These are phyloP conservation scores for Callipepla californica DNA, from an alignment of 2,113 vertebrate genomes.

Conservation along the genomic window DNA sequence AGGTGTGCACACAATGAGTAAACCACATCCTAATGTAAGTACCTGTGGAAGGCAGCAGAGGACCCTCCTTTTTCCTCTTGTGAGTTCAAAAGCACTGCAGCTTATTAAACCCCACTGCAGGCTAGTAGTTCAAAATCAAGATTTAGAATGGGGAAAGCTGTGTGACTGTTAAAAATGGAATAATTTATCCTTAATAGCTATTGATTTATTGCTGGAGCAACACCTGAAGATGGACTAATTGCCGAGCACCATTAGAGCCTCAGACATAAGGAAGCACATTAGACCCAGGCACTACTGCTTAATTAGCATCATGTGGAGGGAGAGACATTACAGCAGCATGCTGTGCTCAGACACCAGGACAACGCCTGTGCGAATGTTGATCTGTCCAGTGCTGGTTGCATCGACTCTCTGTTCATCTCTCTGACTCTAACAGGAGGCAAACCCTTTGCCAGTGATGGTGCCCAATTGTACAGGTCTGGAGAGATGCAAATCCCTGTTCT, in stretches of 20 bases:
- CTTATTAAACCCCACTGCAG: not conserved
- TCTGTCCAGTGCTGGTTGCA: not conserved
- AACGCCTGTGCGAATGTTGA: not conserved
- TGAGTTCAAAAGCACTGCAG: not conserved
- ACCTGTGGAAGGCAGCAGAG: not conserved
- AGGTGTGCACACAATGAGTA: not conserved
- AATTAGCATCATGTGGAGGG: not conserved
- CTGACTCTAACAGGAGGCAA: not conserved
- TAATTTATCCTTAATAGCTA: constrained; percentile 34
- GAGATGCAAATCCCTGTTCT: not conserved
- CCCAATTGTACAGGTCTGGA: not conserved
- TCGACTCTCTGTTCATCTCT: not conserved
- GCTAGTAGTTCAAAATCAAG: not conserved
- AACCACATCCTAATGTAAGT: not conserved
- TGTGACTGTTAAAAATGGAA: constrained; percentile 7
- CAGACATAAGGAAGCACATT: accelerated
- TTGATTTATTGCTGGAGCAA: not conserved
- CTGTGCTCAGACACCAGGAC: not conserved
- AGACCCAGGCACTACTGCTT: not conserved
- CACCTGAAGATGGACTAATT: constrained; percentile 34
- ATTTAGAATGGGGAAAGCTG: not conserved
- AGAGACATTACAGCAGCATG: not conserved
- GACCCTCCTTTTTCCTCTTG: not conserved
- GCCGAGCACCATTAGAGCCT: constrained; percentile 5
- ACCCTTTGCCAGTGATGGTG: not conserved